Base-by-base conservation (phyloP, 37 sponge, comb jelly and placozoan genomes). In the Eunapius fragilis region DNA sequence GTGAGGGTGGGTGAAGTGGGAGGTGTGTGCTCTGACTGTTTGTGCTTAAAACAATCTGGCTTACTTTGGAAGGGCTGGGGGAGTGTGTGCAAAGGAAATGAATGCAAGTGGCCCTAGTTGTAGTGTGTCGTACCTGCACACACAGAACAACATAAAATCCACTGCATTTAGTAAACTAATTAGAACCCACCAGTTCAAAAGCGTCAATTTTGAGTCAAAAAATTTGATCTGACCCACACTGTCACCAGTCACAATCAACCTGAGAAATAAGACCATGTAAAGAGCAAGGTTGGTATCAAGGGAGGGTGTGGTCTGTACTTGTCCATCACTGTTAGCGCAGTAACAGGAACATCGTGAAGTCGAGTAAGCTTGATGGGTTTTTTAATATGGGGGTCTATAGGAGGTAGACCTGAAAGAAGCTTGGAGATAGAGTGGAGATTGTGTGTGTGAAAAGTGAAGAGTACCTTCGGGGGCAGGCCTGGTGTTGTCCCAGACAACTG, bases 401-500 rank as follows among this genome's bases (percentile, higher is more conserved):
- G 58, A 68, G 83, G 70, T 74, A 31, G 25, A 3, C 70, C 74
- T 69, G 2, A 71, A 32, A 10, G 30, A 25, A 6, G 71, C 4
- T 3, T 3, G 71, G 71, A 10, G 77, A 77, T 26, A 22, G 45
- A 45, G 77, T 11, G 37, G 77, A 34, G 77, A 28, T 71, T 70
- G 71, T 6, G 11, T 70, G 71, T 6, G 28, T 10, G 71, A n/a
- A 45, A 45, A 45, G 47, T 45, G 47, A 45, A 45, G 9, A 9
- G 34, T 37, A 82, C 82, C 72, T 71, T 82, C 82, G 3, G 3
- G 33, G 23, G 24, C 37, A 47, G 28, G 90, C 28, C 78, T 67
- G 34, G 80, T 78, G 41, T 71, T 72, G n/a, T 91, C 93, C 97
- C 97, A 98, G n/a, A 98, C 93, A 14, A 97, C 88, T 17, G 77